A percentile compares a stretch with the other conserved stretches of the same genome.
These are phyloP conservation scores for Heloderma charlesbogerti DNA, from an alignment of 2,113 vertebrate species.

Conservation along the genomic window DNA sequence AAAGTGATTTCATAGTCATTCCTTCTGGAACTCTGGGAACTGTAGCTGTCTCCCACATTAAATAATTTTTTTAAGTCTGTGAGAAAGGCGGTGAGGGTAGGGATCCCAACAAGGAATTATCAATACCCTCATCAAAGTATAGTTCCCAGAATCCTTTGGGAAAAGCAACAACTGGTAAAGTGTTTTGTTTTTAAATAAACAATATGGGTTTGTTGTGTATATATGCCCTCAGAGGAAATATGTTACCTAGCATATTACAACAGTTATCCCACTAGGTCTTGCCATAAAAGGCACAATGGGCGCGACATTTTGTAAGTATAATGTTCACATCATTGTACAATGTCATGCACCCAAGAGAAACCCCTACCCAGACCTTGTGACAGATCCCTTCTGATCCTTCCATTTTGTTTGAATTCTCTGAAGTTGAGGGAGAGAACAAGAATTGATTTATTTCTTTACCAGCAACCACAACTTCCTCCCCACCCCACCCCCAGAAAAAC, in stretches of 20 bases:
- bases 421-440: neutral
- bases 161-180: neutral
- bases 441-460: neutral
- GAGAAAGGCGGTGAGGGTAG: neutral
- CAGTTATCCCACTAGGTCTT: neutral
- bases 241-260: neutral
- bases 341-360: neutral
- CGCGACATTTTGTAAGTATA: neutral
- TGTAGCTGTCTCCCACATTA: neutral
- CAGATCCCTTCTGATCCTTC: neutral
- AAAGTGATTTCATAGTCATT: neutral
- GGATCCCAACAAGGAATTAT: neutral
- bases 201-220: neutral
- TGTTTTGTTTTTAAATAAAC: neutral
- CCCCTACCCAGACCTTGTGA: no score
- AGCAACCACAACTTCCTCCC: neutral
- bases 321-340: neutral
- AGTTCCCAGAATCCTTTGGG: neutral
- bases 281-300: neutral
- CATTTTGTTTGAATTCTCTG: neutral
- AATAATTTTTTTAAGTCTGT: neutral
- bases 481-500: neutral
- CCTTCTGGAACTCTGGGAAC: neutral
- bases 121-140: neutral
- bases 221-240: neutral